These are phyloP conservation scores for Asobara japonica DNA, from an alignment of 1,140 invertebrate genomes.

Conservation along the genomic window DNA sequence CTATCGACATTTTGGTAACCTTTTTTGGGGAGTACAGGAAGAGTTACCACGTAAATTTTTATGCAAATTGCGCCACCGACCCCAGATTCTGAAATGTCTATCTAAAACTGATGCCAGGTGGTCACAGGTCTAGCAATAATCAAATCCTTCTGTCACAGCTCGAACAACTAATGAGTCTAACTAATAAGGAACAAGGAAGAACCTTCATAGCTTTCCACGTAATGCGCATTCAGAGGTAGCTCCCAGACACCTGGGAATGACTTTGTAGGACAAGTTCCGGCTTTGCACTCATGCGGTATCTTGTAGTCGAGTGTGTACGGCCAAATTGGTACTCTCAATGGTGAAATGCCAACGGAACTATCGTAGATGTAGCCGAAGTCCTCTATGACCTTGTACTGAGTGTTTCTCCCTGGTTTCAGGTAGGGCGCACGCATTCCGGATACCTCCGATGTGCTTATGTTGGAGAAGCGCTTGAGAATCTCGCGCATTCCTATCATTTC, in stretches of 20 bases:
- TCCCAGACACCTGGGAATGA: conserved; percentile 95
- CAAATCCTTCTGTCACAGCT: no score
- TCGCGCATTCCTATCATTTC: conserved; percentile 95
- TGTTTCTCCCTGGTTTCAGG: conserved; percentile 89
- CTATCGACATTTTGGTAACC: no score
- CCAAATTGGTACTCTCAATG: conserved; percentile 87
- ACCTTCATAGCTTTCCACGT: conserved; percentile 86
- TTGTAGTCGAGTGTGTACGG: conserved; percentile 93
- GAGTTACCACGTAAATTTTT: no score
- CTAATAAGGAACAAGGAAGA: no score
- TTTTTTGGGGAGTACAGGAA: no score
- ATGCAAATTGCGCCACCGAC: no score
- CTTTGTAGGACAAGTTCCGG: conserved; percentile 89
- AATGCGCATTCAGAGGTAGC: conserved; percentile 92
- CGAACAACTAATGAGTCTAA: no score
- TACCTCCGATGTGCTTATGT: conserved; percentile 83
- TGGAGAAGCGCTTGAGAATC: conserved; percentile 83
- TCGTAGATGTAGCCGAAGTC: conserved; percentile 94
- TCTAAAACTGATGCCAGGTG: no score
- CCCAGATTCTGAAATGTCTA: no score
- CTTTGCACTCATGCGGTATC: conserved; percentile 91
- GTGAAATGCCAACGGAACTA: conserved; percentile 87
- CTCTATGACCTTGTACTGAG: conserved; percentile 90
- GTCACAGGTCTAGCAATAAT: no score
- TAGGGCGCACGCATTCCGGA: conserved; percentile 91